Evolutionary conservation across 2,797 vertebrate species (phyloP).

Genomic region (Acrossocheilus fasciatus): DNA sequence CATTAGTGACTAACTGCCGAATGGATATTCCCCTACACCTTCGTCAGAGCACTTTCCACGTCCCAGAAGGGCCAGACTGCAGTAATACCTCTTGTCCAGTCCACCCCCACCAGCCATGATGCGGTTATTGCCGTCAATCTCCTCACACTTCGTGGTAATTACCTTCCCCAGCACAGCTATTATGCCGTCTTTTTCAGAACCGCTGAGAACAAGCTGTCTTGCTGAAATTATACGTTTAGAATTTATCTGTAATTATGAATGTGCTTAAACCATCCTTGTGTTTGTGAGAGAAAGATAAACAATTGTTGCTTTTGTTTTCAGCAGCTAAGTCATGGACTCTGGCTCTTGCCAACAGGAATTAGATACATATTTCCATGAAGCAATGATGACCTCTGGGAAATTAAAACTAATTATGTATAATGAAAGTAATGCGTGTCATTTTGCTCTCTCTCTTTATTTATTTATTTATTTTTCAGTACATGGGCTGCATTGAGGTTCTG

Average conservation of each 20-base stretch:
- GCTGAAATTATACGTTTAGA: conserved; percentile 34
- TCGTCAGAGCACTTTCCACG: conserved; percentile 30
- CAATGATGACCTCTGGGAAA: conserved; percentile 21
- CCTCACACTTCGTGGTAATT: conserved; percentile 70
- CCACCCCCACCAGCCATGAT: conserved; percentile 27
- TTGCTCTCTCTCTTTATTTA: background rate
- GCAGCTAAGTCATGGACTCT: background rate
- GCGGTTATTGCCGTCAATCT: conserved; percentile 71
- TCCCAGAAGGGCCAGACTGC: conserved; percentile 39
- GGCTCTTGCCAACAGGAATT: conserved; percentile 15
- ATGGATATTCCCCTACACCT: conserved; percentile 18
- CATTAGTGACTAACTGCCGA: conserved; percentile 8
- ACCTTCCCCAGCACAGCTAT: conserved; percentile 68
- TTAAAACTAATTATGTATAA: conserved; percentile 9
- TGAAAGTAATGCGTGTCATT: conserved; percentile 10
- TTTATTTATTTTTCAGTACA: conserved; percentile 83
- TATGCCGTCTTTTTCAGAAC: conserved; percentile 65
- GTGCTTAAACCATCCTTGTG: background rate
- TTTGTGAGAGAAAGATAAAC: conserved; percentile 9
- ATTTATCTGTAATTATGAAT: conserved; percentile 39
- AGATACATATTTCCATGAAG: conserved; percentile 23
- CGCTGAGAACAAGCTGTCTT: conserved; percentile 27
- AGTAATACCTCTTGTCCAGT: conserved; percentile 6
- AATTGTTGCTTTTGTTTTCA: conserved; percentile 19
- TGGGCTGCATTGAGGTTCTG: conserved; percentile 97